Evolutionary conservation across 2,797 vertebrate species (phyloP), one percentile per base, ranked within the genome.

Genomic region (Falco biarmicus): DNA sequence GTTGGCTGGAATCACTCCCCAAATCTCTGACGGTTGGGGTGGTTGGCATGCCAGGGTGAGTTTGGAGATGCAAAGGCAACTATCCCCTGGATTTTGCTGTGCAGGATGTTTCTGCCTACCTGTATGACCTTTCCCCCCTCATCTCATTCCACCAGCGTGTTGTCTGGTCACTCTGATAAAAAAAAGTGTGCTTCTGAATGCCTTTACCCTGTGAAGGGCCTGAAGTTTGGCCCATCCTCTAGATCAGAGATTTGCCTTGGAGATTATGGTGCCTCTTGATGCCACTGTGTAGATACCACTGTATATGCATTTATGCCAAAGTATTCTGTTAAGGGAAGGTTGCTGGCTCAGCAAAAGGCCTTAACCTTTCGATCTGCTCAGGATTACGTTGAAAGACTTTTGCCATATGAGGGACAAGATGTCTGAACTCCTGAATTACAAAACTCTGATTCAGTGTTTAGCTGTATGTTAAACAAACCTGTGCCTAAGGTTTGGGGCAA

Each of bases 1-100:
- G 56, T 5, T 99, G 99, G 99, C 99, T 99, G 1, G 92, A 98
- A 45, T 98, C 98, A 2, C 76, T 99, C 66, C 97, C 99, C 1
- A 71, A 69, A 88, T 99, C 99, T 54, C 95, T 99, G 95, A 98
- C 98, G 78, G 97, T 99, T 87, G 99, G 99, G 19, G 87, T 96
- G 9, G 41, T 99, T 56, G 99, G 99, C 89, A 99, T 99, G 99
- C 98, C 99, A 6, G 99, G 99, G 99, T 99, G 95, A 98, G 97
- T 97, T 80, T 83, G 2, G 2, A 66, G 26, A 57, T 39, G 8
- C 70, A 89, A 76, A 75, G 19, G 19, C 56, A 65, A 6, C 22
- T 86, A 1, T 54, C 10, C 8, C 22, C 17, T 56, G 47, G 39
- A 70, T 71, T 93, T 90, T 75, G 8, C 22, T 83, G 19, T 60